phyloP scores from a whole-genome alignment of 2,113 vertebrate genomes.

The Podarcis raffonei region DNA sequence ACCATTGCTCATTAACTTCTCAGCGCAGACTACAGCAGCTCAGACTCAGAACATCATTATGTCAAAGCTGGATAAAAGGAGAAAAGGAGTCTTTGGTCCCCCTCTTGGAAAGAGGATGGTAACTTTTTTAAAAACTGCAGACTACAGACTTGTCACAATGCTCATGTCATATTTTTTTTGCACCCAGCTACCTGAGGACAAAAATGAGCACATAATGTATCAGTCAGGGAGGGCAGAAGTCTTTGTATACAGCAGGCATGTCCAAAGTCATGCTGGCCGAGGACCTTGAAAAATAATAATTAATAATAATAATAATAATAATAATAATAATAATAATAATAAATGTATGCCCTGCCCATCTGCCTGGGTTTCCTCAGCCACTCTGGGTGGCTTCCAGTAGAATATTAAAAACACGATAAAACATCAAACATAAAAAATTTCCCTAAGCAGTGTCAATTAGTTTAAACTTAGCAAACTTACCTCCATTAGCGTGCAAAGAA shows the following conservation, averaged over 20 bases:
- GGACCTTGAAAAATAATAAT: too few relatives aligned
- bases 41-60: conserved; percentile 93
- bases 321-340: too few relatives aligned
- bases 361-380: too few relatives aligned
- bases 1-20: conserved; percentile 91
- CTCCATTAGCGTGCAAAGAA: neutral
- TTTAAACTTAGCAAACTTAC: neutral
- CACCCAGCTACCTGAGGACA: neutral
- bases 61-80: conserved; percentile 90
- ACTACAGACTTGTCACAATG: too few relatives aligned
- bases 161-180: too few relatives aligned
- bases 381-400: too few relatives aligned
- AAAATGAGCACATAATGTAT: neutral
- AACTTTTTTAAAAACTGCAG: conserved; percentile 33
- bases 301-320: too few relatives aligned
- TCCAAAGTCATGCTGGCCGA: too few relatives aligned
- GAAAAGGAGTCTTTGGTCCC: conserved; percentile 88
- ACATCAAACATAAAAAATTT: too few relatives aligned
- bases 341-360: too few relatives aligned
- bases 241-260: neutral
- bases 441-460: neutral
- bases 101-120: conserved; percentile 89
- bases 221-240: neutral
- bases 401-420: too few relatives aligned
- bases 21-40: conserved; percentile 90